phyloP scores from a whole-genome alignment of 2,888 invertebrate genomes.

The Scaptomyza reducta region DNA sequence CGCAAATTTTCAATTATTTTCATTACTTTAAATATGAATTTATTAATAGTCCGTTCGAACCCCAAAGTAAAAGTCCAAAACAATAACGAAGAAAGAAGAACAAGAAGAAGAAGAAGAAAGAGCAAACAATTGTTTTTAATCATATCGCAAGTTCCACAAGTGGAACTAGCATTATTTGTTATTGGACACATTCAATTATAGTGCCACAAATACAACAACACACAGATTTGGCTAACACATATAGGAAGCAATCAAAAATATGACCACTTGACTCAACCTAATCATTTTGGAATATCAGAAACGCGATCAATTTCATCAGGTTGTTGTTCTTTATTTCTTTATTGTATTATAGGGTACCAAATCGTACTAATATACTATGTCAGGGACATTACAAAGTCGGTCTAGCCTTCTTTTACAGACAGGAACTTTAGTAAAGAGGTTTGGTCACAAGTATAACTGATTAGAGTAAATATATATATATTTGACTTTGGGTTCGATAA shows the following conservation, averaged over 20 bases:
- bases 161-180: slow-evolving; percentile 35
- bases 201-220: not conserved
- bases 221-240: slow-evolving; percentile 19
- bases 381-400: not conserved
- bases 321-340: not conserved
- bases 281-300: slow-evolving; percentile 21
- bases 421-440: not conserved
- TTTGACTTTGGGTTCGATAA: slow-evolving; percentile 13
- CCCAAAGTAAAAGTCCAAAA: slow-evolving; percentile 11
- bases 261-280: slow-evolving; percentile 21
- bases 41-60: slow-evolving; percentile 30
- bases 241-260: slow-evolving; percentile 35
- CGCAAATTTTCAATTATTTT: slow-evolving; percentile 50
- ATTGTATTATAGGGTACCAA: too few species aligned
- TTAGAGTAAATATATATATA: not conserved
- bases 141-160: slow-evolving; percentile 49
- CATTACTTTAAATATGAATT: slow-evolving; percentile 37
- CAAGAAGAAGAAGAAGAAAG: not conserved
- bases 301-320: slow-evolving; percentile 12
- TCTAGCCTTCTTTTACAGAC: not conserved
- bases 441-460: slow-evolving; percentile 3
- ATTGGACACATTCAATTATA: slow-evolving; percentile 2
- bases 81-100: slow-evolving; percentile 10
- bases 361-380: not conserved
- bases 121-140: slow-evolving; percentile 35